Conservation (phyloP, 2,797 vertebrate species). For the Glossophaga mutica region DNA sequence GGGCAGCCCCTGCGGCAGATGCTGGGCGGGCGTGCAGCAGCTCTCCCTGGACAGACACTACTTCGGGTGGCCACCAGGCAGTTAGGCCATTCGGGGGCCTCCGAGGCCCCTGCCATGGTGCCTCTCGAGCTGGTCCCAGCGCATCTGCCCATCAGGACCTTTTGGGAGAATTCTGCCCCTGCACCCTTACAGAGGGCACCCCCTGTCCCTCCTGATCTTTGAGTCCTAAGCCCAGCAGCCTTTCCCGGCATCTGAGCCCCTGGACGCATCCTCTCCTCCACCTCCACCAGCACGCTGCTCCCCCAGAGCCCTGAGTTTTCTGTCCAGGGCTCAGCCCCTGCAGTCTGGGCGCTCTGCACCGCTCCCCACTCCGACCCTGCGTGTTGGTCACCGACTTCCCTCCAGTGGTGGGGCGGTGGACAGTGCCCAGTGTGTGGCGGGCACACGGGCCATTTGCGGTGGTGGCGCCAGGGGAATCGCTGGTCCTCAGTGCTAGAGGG, state of each 20-base stretch:
- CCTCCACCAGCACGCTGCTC: background rate
- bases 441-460: accelerated
- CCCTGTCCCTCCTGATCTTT: background rate
- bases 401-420: accelerated
- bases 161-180: background rate
- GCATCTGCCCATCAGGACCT: background rate
- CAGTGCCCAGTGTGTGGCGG: accelerated
- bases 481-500: background rate
- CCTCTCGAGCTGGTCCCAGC: background rate
- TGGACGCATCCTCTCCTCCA: too few relatives aligned
- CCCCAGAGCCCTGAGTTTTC: background rate
- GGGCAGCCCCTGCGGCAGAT: background rate
- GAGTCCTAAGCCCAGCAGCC: background rate
- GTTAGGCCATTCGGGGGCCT: background rate
- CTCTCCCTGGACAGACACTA: background rate
- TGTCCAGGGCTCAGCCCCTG: background rate
- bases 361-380: background rate
- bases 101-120: too few relatives aligned
- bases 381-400: background rate
- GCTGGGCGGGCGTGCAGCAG: accelerated
- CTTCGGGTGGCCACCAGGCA: background rate
- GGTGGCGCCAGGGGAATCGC: background rate
- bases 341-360: accelerated
- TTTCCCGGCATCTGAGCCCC: background rate
- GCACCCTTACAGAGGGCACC: background rate